These are phyloP conservation scores for Drosophila varians DNA, from an alignment of 1,140 invertebrate species.

Conservation along the genomic window DNA sequence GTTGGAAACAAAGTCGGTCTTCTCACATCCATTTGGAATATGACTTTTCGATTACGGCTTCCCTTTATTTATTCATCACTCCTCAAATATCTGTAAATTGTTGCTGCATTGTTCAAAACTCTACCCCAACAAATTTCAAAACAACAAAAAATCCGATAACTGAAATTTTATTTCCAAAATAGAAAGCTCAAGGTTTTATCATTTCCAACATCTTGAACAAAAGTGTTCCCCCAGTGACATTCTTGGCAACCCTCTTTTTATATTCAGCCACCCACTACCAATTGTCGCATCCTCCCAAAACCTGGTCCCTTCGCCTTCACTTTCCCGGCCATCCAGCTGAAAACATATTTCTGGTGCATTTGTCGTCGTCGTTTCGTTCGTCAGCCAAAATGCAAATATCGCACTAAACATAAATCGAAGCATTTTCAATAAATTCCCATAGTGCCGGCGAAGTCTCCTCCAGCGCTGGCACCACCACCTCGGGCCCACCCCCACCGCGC, in stretches of 20 bases:
- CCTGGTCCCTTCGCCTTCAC: not conserved
- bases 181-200: constrained; percentile 43
- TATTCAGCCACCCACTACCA: constrained; percentile 4
- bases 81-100: not conserved
- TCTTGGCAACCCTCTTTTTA: constrained; percentile 9
- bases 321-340: constrained; percentile 3
- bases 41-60: not conserved
- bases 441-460: constrained; percentile 14
- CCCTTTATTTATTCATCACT: not conserved
- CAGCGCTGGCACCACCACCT: not conserved
- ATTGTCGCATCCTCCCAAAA: not conserved
- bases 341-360: constrained; percentile 60
- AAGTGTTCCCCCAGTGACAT: constrained; percentile 19
- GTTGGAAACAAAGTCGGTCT: too few relatives aligned
- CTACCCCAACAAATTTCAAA: not conserved
- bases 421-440: constrained; percentile 72
- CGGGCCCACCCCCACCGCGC: not conserved
- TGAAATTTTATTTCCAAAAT: constrained; percentile 5
- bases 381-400: constrained; percentile 76
- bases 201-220: constrained; percentile 18
- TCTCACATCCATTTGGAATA: too few relatives aligned
- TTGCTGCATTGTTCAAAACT: not conserved
- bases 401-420: constrained; percentile 78
- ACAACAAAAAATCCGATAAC: not conserved
- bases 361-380: constrained; percentile 56